Base-by-base conservation (phyloP, 2,888 invertebrate genomes). In the Hipparchia sbordonii region DNA sequence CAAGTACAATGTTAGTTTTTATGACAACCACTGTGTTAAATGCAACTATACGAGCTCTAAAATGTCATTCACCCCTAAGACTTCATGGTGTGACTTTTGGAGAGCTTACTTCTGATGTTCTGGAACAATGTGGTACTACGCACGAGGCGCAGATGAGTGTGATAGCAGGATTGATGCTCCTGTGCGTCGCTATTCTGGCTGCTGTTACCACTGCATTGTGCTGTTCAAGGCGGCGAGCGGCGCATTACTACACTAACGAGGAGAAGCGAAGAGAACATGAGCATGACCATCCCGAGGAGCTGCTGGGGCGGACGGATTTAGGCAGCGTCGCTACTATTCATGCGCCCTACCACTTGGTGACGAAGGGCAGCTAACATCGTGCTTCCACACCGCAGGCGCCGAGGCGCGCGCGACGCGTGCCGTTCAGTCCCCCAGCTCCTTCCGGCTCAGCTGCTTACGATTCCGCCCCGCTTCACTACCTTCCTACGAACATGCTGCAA, bases 161-260 rank as follows among this genome's bases (percentile, higher is more conserved):
- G 84, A 93, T 83, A 80, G 94, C 85, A 72, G 96, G 82, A 83
- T 89, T 81, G 83, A 95, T 83, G 83, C 75, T 94, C 69, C 76
- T 93, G 13, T 85, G 89, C 33, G 86, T 92, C 12, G 89, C 92
- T 0, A 84, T 92, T 54, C 74, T 93, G 48, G 89, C 95, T 2
- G 95, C 95, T 0, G 93, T 95, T 56, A 92, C 95, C 1, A 94
- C 94, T 0, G 95, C 95, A 2, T 89, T 96, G 69, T 95, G 95
- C 80, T 96, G 96, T 80, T 95, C 96, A 79, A 94, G 96, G 61
- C 95, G 95, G 73, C 95, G 96, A 77, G 96, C 96, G 5, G 96
- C 96, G 5, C 95, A 95, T 65, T 97, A 97, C 88, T 97, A 97
- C 85, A 97, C 97, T 9, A 95, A 97, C 83, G 97, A 97, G 87